Evolutionary conservation across 92 coral and sea anemone species (phyloP).

Genomic region (Epizoanthus rinbou): DNA sequence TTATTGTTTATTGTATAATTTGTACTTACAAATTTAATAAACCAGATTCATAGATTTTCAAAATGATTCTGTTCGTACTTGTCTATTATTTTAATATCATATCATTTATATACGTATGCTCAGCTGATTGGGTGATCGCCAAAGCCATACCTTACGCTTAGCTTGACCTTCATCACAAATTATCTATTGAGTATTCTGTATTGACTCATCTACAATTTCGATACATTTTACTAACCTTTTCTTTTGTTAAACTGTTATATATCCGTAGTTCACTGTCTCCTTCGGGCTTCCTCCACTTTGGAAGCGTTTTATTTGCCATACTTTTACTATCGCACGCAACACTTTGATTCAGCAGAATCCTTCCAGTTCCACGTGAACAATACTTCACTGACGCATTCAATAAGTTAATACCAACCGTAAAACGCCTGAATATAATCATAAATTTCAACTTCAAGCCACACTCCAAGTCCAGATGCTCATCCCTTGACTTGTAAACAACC

Average conservation of each 20-base stretch:
- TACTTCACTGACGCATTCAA: background rate
- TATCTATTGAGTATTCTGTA: too few species aligned
- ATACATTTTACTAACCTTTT: conserved; percentile 71
- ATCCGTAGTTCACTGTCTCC: conserved; percentile 92
- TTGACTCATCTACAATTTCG: background rate
- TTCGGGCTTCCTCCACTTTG: conserved; percentile 86
- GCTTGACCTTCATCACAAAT: too few species aligned
- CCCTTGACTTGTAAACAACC: background rate
- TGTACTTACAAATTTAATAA: too few species aligned
- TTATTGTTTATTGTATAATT: too few species aligned
- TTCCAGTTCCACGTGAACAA: conserved; percentile 25
- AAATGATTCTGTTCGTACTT: too few species aligned
- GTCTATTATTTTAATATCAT: too few species aligned
- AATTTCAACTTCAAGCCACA: background rate
- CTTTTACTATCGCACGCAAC: background rate
- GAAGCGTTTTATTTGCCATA: conserved; percentile 75
- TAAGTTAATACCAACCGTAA: conserved; percentile 14
- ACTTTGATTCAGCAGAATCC: background rate
- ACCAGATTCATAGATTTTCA: too few species aligned
- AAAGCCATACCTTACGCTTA: background rate
- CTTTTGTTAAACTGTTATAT: conserved; percentile 93
- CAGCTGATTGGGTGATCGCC: background rate
- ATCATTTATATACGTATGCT: too few species aligned
- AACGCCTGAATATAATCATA: conserved; percentile 25
- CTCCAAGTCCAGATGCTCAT: background rate